phyloP scores from a whole-genome alignment of 2,113 vertebrate species.

The Gymnogyps californianus region DNA sequence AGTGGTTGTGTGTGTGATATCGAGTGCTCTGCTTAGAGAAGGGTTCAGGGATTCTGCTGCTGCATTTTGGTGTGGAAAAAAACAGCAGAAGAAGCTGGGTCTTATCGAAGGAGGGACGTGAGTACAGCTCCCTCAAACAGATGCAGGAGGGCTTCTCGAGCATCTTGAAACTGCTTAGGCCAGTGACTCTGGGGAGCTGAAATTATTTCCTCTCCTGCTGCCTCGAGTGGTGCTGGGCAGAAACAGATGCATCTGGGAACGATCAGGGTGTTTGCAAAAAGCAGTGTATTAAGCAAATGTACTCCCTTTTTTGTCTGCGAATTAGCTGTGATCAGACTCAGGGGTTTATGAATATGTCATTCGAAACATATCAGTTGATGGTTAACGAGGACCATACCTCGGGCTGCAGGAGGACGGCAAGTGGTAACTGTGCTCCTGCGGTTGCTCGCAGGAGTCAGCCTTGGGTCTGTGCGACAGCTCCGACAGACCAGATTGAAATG shows the following conservation, averaged over 20 bases:
- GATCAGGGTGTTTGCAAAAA: slow-evolving; percentile 24
- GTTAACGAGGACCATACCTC: background rate
- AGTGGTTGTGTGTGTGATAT: background rate
- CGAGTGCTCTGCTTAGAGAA: background rate
- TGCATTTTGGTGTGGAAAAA: background rate
- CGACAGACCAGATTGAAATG: background rate
- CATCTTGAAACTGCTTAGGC: background rate
- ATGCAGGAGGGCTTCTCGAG: background rate
- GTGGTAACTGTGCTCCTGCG: background rate
- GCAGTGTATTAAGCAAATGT: background rate
- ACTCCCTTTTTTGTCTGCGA: background rate
- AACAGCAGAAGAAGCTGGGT: background rate
- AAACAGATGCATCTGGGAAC: background rate
- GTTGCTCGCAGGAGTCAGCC: background rate
- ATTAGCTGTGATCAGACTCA: background rate
- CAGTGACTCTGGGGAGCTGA: background rate
- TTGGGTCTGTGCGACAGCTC: background rate
- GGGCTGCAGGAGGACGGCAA: background rate
- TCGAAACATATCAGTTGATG: background rate
- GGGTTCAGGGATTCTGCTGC: background rate
- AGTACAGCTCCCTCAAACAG: background rate
- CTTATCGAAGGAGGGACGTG: background rate
- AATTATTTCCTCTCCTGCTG: slow-evolving; percentile 9
- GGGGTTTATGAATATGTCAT: background rate
- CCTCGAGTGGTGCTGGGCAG: background rate